phyloP scores from a whole-genome alignment of 2,888 invertebrate genomes.

The Cremastinae sp. region DNA sequence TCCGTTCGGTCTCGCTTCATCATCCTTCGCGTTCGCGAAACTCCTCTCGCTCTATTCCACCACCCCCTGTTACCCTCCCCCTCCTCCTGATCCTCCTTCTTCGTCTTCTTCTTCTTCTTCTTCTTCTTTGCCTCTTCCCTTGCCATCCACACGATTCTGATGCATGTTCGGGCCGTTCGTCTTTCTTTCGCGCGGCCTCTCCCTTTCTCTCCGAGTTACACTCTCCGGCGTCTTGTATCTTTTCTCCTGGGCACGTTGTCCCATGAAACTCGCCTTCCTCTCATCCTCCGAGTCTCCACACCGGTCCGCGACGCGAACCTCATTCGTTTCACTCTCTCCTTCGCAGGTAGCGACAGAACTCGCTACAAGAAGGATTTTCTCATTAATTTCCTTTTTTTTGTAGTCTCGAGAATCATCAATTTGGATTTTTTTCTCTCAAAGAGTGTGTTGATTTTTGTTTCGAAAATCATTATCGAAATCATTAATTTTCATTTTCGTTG shows the following conservation, averaged over 20 bases:
- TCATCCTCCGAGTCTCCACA: conserved; percentile 34
- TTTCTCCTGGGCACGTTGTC: conserved; percentile 46
- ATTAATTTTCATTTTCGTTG: too few relatives aligned
- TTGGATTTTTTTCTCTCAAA: too few relatives aligned
- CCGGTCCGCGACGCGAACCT: conserved; percentile 36
- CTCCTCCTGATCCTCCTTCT: conserved; percentile 27
- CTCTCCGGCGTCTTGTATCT: conserved; percentile 67
- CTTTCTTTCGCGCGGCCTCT: conserved; percentile 58
- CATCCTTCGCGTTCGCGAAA: conserved; percentile 61
- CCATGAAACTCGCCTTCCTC: conserved; percentile 47
- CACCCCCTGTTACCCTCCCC: conserved; percentile 33
- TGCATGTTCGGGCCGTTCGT: conserved; percentile 49
- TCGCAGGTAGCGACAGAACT: conserved; percentile 66
- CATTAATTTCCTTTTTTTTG: conserved; percentile 6
- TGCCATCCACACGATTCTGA: conserved; percentile 24
- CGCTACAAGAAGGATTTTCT: conserved; percentile 65
- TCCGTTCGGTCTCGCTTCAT: conserved; percentile 68
- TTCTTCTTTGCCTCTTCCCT: conserved; percentile 52
- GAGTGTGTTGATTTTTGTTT: too few relatives aligned
- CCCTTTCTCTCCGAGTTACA: conserved; percentile 69
- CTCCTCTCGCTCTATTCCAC: conserved; percentile 56
- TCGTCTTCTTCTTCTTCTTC: conserved; percentile 13
- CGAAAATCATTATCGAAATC: too few relatives aligned
- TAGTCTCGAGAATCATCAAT: too few relatives aligned
- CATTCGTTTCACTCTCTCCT: conserved; percentile 75